Evolutionary conservation across 2,797 vertebrate species (phyloP), one percentile per base, ranked within the genome.

Genomic region (Rhabdomys pumilio): DNA sequence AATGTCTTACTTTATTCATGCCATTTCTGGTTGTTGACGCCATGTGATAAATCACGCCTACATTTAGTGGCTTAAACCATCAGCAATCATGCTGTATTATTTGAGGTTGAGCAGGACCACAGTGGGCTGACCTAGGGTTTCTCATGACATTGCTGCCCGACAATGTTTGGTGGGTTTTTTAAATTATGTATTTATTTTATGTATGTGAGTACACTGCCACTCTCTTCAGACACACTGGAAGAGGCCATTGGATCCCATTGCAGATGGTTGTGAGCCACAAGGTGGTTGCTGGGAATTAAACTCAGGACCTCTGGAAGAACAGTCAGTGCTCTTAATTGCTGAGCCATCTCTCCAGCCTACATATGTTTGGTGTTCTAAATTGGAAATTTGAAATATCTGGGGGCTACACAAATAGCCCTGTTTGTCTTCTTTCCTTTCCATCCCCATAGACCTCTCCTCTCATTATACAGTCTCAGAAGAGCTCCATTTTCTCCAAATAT

Each of bases 401-500:
- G 59, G 24, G 2, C 13, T 94, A 75, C 6, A 24, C 38, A 63
- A 44, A 1, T 20, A 14, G 76, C n/a, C 12, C 6, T 47, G 9
- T 31, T 26, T 89, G 13, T 75, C 26, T n/a, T 6, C 0, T 17
- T 6, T 17, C 10, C 38, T 59, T 41, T 53, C 1, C 47, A 53
- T 53, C 47, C 24, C 20, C 44, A 24, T 67, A 20, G 47, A 20
- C 31, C 50, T 22, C 24, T 76, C 9, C 14, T 75, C 34, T 91
- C 24, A 65, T 57, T 34, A 22, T 3, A 1, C 10, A n/a, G 12
- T 57, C 29, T 12, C 26, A 72, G 9, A 90, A 29, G 19, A 55
- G 63, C 84, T 91, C 61, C 57, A n/a, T 90, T 86, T 93, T 90
- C 8, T 88, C 47, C 80, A 31, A 47, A 72, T 41, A 38, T 89